Conservation (phyloP, 1,140 invertebrate genomes). For the Apis florea region DNA sequence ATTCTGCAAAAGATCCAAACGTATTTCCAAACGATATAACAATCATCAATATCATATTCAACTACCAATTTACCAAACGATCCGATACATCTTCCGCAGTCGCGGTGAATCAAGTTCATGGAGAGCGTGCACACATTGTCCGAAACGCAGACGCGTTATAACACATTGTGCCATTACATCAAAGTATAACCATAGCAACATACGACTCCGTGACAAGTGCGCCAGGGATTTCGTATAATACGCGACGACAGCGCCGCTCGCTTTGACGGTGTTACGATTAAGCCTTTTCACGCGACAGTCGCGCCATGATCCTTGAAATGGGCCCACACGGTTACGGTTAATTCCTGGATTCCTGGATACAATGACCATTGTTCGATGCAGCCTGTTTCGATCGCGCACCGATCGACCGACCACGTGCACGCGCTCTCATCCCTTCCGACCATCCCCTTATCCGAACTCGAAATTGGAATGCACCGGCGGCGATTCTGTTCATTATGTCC, state of each 20-base stretch:
- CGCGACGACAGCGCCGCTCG: constrained; percentile 19
- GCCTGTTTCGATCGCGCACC: constrained; percentile 21
- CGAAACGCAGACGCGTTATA: background rate
- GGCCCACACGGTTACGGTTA: constrained; percentile 31
- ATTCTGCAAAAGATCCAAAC: too few relatives aligned
- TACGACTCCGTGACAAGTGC: constrained; percentile 42
- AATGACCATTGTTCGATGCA: constrained; percentile 39
- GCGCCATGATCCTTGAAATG: constrained; percentile 44
- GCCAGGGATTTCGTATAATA: constrained; percentile 20
- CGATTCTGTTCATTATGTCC: constrained; percentile 36
- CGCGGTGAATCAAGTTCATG: background rate
- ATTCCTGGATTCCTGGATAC: constrained; percentile 40
- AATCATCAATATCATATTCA: background rate
- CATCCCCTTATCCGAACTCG: background rate
- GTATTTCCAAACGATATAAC: background rate
- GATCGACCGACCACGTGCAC: constrained; percentile 21
- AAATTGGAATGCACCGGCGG: constrained; percentile 22
- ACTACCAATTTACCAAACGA: background rate
- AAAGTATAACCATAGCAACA: constrained; percentile 47
- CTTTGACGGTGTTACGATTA: constrained; percentile 56
- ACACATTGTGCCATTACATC: constrained; percentile 33
- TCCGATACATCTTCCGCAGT: too few relatives aligned
- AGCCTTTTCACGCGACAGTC: constrained; percentile 39
- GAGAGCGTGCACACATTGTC: constrained; percentile 10
- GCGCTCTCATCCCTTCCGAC: background rate